A percentile compares a stretch with the other conserved stretches of the same genome.
Conservation (phyloP, 2,888 invertebrate species). For the Drosophila cracens region DNA sequence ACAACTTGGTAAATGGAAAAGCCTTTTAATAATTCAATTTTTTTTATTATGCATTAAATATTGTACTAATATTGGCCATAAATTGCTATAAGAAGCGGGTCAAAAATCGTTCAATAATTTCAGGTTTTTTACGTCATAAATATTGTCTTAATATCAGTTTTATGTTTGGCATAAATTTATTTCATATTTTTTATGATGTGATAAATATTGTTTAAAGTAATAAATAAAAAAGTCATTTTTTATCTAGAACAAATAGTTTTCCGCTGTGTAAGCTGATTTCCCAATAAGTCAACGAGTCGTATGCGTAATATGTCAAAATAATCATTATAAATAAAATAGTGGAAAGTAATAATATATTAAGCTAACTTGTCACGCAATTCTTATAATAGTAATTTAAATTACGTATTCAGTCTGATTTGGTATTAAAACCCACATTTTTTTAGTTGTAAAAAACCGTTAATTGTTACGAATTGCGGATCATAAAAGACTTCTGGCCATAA, state of each 20-base stretch:
- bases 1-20: slow-evolving; percentile 3
- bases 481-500: slow-evolving; percentile 4
- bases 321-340: neutral
- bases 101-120: neutral
- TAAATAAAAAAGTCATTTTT: neutral
- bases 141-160: neutral
- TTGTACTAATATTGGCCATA: neutral
- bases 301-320: slow-evolving; percentile 18
- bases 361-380: neutral
- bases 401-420: neutral
- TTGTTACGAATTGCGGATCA: slow-evolving; percentile 2
- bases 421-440: neutral
- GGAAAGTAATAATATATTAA: neutral
- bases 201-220: neutral
- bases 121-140: neutral
- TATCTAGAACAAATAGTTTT: neutral
- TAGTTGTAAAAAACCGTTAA: neutral
- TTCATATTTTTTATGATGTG: neutral
- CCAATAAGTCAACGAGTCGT: slow-evolving; percentile 2
- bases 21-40: neutral
- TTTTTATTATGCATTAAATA: neutral
- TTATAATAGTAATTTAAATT: neutral
- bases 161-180: neutral
- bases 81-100: neutral
- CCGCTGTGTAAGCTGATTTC: neutral